phyloP scores from a whole-genome alignment of 1,140 invertebrate species.

The Eueides isabella region DNA sequence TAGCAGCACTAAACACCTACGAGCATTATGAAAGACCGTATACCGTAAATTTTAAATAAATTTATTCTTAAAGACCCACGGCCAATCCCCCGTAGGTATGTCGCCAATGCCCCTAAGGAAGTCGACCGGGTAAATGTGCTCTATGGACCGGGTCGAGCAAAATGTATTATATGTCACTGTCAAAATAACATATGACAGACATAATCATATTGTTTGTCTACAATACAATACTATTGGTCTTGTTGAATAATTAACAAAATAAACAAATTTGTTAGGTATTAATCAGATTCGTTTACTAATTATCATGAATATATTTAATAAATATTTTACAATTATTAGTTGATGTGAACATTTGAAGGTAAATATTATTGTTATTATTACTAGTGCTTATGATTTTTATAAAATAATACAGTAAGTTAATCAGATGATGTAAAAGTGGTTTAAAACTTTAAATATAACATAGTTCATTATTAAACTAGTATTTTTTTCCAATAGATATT shows the following conservation, averaged over 20 bases:
- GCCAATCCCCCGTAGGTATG: too few relatives aligned
- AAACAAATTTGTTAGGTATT: background rate
- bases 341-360: background rate
- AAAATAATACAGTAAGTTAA: background rate
- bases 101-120: too few relatives aligned
- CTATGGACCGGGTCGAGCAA: too few relatives aligned
- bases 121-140: too few relatives aligned
- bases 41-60: too few relatives aligned
- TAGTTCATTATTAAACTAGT: background rate
- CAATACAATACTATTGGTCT: background rate
- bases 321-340: background rate
- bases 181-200: conserved; percentile 4
- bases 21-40: too few relatives aligned
- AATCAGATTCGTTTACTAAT: background rate
- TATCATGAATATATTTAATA: background rate
- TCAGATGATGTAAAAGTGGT: background rate
- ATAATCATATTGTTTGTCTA: conserved; percentile 7
- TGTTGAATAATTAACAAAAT: conserved; percentile 4
- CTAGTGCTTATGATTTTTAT: background rate
- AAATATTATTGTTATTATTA: background rate
- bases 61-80: too few relatives aligned
- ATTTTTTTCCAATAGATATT: conserved; percentile 18
- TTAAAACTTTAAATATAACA: background rate
- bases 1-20: too few relatives aligned
- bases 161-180: background rate